A percentile compares a stretch with the other conserved stretches of the same genome.
Evolutionary conservation across 1,140 invertebrate species (phyloP).

Genomic region (Wasmannia auropunctata): DNA sequence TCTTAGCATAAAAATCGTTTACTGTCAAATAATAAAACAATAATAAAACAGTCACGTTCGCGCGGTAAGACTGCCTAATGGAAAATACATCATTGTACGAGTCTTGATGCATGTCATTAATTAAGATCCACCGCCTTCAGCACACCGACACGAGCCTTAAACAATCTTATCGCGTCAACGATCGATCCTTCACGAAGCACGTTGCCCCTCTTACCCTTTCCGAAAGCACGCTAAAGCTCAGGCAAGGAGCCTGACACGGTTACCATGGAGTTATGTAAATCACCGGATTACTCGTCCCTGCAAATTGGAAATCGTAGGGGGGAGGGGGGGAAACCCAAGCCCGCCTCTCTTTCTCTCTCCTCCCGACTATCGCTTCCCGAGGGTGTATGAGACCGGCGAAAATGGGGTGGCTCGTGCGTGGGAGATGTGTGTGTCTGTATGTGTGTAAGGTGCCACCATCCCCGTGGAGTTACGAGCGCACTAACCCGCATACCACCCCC

Average conservation of each 20-base stretch:
- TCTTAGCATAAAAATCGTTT: background rate
- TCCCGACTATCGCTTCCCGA: constrained; percentile 11
- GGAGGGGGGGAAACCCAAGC: constrained; percentile 7
- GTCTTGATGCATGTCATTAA: constrained; percentile 49
- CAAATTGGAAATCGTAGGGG: constrained; percentile 70
- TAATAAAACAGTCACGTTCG: background rate
- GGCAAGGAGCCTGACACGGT: constrained; percentile 67
- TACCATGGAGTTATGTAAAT: constrained; percentile 75
- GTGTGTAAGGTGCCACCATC: constrained; percentile 55
- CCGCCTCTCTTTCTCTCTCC: background rate
- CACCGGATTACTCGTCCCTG: constrained; percentile 68
- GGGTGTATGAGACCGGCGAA: constrained; percentile 4
- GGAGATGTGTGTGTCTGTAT: background rate
- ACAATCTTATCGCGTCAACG: constrained; percentile 52
- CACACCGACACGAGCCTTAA: constrained; percentile 32
- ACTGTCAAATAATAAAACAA: background rate
- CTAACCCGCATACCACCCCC: constrained; percentile 63
- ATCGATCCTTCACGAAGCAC: constrained; percentile 34
- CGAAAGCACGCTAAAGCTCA: constrained; percentile 55
- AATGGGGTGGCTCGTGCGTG: constrained; percentile 23
- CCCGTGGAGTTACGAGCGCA: constrained; percentile 61
- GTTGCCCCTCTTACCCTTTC: constrained; percentile 15
- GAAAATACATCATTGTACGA: constrained; percentile 10
- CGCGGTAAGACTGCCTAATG: background rate
- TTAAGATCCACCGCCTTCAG: constrained; percentile 29